These are phyloP conservation scores for Macquaria australasica DNA, from an alignment of 2,113 vertebrate species.

Conservation along the genomic window DNA sequence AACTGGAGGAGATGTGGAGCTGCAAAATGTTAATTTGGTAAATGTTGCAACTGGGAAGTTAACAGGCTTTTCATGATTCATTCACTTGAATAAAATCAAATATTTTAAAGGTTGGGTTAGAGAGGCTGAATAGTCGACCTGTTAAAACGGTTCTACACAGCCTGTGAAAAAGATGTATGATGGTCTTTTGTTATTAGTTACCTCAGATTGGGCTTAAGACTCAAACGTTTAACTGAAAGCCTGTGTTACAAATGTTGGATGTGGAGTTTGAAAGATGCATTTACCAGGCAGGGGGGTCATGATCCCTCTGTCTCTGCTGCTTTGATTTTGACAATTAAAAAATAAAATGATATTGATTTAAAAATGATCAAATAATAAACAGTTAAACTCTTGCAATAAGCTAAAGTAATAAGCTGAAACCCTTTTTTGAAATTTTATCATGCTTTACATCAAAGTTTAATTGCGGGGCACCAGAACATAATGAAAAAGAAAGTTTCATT, in stretches of 20 bases:
- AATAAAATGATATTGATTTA: too few relatives aligned
- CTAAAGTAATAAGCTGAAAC: background rate
- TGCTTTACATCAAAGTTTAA: too few relatives aligned
- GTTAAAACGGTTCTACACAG: too few relatives aligned
- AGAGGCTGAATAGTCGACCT: too few relatives aligned
- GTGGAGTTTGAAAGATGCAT: background rate
- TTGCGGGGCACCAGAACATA: background rate
- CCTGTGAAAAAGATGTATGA: too few relatives aligned
- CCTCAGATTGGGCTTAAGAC: too few relatives aligned
- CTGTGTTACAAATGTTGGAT: too few relatives aligned
- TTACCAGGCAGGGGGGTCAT: background rate
- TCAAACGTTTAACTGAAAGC: too few relatives aligned
- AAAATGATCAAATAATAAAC: too few relatives aligned
- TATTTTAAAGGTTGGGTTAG: background rate
- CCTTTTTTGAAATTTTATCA: too few relatives aligned
- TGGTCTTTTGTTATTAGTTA: too few relatives aligned
- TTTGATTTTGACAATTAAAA: background rate
- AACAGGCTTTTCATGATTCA: background rate
- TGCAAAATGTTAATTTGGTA: background rate
- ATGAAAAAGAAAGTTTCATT: background rate
- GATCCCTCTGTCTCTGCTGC: background rate
- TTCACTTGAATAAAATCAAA: background rate
- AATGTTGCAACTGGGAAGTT: background rate
- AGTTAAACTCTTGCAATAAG: too few relatives aligned
- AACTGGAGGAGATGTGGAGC: conserved; percentile 6